Evolutionary conservation across 2,113 vertebrate genomes (phyloP).

Genomic region (Caracal caracal): DNA sequence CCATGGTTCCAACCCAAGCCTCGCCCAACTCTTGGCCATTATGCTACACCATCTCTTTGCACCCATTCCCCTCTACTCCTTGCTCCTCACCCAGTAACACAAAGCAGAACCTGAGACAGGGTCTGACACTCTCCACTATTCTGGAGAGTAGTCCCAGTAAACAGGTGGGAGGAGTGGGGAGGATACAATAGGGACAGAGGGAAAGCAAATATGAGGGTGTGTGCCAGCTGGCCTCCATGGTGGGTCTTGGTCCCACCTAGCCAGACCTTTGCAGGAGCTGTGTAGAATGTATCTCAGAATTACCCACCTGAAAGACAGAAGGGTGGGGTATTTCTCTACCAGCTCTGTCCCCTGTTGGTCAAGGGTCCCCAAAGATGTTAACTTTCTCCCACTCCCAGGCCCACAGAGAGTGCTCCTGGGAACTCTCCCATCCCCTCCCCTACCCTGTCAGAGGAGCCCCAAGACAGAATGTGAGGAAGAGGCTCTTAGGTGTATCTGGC

Average conservation of each 20-base stretch:
- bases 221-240: background rate
- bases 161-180: background rate
- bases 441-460: too few species aligned
- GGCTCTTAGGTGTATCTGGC: rapidly evolving
- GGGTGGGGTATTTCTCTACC: background rate
- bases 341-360: background rate
- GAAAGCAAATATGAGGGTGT: background rate
- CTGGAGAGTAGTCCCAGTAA: background rate
- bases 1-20: background rate
- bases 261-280: background rate
- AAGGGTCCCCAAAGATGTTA: background rate
- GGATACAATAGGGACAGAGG: rapidly evolving
- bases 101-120: background rate
- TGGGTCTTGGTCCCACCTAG: background rate
- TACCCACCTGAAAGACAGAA: background rate
- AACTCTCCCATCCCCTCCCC: background rate
- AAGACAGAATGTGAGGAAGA: background rate
- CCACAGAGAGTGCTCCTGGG: background rate
- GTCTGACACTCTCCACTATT: background rate
- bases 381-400: background rate
- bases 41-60: background rate
- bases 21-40: background rate
- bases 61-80: background rate
- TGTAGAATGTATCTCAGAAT: background rate
- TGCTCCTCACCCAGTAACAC: background rate